phyloP scores from a whole-genome alignment of 2,888 invertebrate species.

The Macroteleia sp. region DNA sequence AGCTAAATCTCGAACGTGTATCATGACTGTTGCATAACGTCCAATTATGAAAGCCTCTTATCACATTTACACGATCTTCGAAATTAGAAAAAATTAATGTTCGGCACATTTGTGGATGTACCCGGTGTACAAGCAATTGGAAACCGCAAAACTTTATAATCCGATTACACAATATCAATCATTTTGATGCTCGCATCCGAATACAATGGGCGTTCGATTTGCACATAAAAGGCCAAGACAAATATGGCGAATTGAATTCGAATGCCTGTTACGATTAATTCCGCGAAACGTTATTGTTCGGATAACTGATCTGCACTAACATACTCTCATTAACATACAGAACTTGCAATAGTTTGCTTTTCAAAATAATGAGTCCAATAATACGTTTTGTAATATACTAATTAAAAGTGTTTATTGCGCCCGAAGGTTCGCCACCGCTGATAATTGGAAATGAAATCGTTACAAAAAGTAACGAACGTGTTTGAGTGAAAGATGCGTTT shows the following conservation, averaged over 20 bases:
- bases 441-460: constrained; percentile 25
- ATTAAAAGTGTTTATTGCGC: constrained; percentile 16
- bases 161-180: constrained; percentile 11
- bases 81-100: constrained; percentile 8
- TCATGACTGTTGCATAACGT: constrained; percentile 9
- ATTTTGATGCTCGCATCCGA: constrained; percentile 4
- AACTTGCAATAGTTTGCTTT: neutral
- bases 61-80: constrained; percentile 13
- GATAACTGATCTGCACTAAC: constrained; percentile 7
- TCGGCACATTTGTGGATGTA: neutral
- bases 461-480: constrained; percentile 26
- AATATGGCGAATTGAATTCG: too few relatives aligned
- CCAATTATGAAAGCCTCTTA: constrained; percentile 14
- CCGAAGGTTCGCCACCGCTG: neutral
- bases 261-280: constrained; percentile 12
- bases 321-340: constrained; percentile 8
- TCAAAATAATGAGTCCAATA: neutral
- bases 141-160: neutral
- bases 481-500: constrained; percentile 21
- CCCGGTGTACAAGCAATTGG: too few relatives aligned
- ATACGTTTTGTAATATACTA: constrained; percentile 19
- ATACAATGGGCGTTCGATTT: constrained; percentile 10
- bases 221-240: constrained; percentile 18
- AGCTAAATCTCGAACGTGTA: constrained; percentile 10
- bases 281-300: constrained; percentile 1